Conservation (phyloP, 2,113 vertebrate genomes). For the Laticauda colubrina region DNA sequence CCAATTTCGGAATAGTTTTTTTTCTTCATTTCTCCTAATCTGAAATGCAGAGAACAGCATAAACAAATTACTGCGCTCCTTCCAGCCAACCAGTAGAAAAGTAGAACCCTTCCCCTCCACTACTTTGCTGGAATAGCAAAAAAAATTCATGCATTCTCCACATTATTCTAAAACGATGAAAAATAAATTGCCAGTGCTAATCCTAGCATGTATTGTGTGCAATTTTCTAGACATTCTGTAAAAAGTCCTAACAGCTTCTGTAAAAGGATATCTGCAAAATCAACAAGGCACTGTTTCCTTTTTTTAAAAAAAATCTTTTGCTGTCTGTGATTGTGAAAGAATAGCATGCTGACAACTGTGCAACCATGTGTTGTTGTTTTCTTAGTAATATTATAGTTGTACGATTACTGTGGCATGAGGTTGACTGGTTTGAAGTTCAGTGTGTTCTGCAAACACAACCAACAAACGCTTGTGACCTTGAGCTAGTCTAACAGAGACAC, state of each 20-base stretch:
- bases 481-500: not conserved
- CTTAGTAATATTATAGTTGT: not conserved
- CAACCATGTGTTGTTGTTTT: not conserved
- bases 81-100: not conserved
- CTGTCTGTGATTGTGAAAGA: not conserved
- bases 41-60: not conserved
- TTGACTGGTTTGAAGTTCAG: not conserved
- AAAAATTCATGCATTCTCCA: not conserved
- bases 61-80: not conserved
- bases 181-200: not conserved
- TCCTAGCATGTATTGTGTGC: not conserved
- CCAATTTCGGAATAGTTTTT: not conserved
- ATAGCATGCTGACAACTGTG: not conserved
- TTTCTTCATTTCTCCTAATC: not conserved
- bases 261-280: not conserved
- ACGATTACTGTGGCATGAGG: not conserved
- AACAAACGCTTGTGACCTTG: not conserved
- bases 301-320: not conserved
- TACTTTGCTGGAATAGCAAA: not conserved
- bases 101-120: not conserved
- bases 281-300: not conserved
- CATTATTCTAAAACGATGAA: not conserved
- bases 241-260: not conserved
- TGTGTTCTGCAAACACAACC: not conserved
- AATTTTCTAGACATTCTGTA: not conserved